Base-by-base conservation (phyloP, 1,140 invertebrate species). In the Dendrolimus punctatus region DNA sequence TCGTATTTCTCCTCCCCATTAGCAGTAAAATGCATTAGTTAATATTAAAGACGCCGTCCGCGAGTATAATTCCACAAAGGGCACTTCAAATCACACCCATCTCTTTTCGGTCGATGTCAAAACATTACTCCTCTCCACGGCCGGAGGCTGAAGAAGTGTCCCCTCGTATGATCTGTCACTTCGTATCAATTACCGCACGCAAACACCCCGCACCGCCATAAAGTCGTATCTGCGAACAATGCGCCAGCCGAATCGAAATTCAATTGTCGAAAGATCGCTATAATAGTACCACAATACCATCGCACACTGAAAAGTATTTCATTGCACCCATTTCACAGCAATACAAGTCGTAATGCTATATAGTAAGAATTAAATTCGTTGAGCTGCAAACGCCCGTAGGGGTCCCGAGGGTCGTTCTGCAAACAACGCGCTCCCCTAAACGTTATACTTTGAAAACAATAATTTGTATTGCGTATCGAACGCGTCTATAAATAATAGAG, bases 371-470 rank as follows among this genome's bases (percentile, higher is more conserved):
- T 61, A 76, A 61, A 74, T 73, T 83, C 64, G 70, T 59, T 48
- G 51, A 58, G 56, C 57, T 40, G 38, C 10, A 41, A 9, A 39
- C 46, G 46, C 38, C 37, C 48, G 51, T 52, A 53, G 62, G 62
- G 62, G 52, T 58, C 63, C 77, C 69, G 65, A 81, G 81, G 82
- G 80, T 81, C 76, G 71, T 68, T 81, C 64, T 57, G 72, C 78
- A 86, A 86, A 86, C 82, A 86, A 74, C 71, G 68, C 61, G 71
- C 73, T 79, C 80, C 82, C 82, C 80, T 84, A 81, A 86, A 86
- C 80, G 82, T 81, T 86, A 86, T 86, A 86, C 82, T 86, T 86
- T 86, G 82, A 86, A 86, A 86, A 86, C 82, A 84, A 86, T 84
- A 86, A 86, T 86, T 86, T 86, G 80, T 86, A 83, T 86, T 86